Percentiles rank a stretch among this genome's conserved stretches.
Evolutionary conservation across 37 sponge, comb jelly and placozoan species (phyloP).

Genomic region (Petrosia ficiformis): DNA sequence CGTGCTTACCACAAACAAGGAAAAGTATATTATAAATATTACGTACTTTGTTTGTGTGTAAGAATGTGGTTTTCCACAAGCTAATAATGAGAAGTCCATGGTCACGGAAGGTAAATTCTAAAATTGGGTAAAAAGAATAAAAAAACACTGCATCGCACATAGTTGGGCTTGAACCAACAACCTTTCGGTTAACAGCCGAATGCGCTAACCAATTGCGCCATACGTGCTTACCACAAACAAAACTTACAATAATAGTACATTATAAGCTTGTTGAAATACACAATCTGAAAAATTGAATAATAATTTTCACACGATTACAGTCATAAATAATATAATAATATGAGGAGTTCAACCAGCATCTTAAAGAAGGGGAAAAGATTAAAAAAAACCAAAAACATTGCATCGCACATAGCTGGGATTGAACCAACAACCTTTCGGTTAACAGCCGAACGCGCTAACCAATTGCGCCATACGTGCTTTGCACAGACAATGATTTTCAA

Average conservation of each 20-base stretch:
- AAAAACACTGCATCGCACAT: constrained; percentile 32
- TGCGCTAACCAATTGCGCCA: constrained; percentile 88
- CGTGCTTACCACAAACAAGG: background rate
- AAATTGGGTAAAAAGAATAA: constrained; percentile 34
- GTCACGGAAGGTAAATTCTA: constrained; percentile 44
- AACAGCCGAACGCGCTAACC: no score
- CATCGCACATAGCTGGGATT: no score
- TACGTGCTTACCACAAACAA: background rate
- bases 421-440: no score
- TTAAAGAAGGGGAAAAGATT: constrained; percentile 42
- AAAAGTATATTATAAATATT: no score
- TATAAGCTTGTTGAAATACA: no score
- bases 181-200: constrained; percentile 89
- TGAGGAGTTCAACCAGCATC: no score
- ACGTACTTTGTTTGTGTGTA: no score
- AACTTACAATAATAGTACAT: no score
- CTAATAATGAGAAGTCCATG: no score
- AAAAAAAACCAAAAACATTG: constrained; percentile 4
- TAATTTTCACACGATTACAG: no score
- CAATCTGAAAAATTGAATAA: no score
- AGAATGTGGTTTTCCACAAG: constrained; percentile 71
- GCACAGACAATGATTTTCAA: background rate
- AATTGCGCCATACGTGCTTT: constrained; percentile 55
- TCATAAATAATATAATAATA: constrained; percentile 45
- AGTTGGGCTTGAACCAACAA: constrained; percentile 77